Conservation (phyloP, 2,113 vertebrate species). For the Oreochromis aureus region DNA sequence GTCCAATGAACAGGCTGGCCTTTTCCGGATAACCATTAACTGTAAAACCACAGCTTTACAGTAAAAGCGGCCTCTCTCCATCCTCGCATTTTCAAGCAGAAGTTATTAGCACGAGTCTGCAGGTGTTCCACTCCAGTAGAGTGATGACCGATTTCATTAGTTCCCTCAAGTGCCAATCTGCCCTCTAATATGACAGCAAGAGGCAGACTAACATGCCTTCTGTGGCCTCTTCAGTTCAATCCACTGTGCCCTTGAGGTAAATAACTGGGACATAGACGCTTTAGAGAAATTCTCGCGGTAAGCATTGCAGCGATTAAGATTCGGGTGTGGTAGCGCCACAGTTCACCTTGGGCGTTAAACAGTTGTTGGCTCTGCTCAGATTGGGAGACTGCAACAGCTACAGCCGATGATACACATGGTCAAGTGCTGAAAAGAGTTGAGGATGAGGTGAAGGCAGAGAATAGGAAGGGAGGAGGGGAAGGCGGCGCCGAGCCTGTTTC, state of each 20-base stretch:
- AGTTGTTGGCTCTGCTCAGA: background rate
- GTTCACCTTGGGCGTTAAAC: slow-evolving; percentile 47
- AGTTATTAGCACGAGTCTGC: slow-evolving; percentile 25
- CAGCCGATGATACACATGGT: background rate
- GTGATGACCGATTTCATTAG: slow-evolving; percentile 26
- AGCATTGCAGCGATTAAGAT: slow-evolving; percentile 36
- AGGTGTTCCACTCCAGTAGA: slow-evolving; percentile 34
- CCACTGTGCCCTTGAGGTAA: slow-evolving; percentile 22
- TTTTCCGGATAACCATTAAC: background rate
- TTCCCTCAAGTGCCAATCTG: slow-evolving; percentile 23
- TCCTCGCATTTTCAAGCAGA: background rate
- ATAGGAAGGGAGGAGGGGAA: background rate
- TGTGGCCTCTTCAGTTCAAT: background rate
- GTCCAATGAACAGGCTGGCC: background rate
- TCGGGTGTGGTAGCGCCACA: background rate
- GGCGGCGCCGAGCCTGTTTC: background rate
- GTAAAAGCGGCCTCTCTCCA: background rate
- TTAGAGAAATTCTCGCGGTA: background rate
- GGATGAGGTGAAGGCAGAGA: background rate
- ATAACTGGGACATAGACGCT: background rate
- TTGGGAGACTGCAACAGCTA: background rate
- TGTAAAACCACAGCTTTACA: background rate
- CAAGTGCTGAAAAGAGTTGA: background rate
- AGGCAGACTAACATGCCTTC: background rate
- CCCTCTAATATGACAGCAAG: slow-evolving; percentile 13